Evolutionary conservation across 2,888 invertebrate species (phyloP).

Genomic region (Lithophane leautieri): DNA sequence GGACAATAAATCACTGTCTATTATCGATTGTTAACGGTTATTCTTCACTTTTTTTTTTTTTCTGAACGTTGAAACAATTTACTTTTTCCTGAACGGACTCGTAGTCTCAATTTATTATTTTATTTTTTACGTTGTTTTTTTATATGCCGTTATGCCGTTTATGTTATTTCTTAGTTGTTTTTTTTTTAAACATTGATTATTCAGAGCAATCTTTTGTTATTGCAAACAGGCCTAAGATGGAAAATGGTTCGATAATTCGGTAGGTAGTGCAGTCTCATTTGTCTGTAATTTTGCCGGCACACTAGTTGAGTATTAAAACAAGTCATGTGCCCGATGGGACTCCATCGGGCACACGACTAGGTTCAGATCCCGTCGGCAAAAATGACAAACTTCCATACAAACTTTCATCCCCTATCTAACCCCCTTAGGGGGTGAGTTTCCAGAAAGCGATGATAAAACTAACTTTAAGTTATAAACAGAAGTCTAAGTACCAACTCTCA

Average conservation of each 20-base stretch:
- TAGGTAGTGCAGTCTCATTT: too few relatives aligned
- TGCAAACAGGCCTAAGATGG: neutral
- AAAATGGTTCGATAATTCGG: too few relatives aligned
- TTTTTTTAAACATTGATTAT: neutral
- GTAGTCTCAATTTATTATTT: slow-evolving; percentile 5
- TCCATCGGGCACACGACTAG: too few relatives aligned
- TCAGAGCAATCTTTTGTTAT: neutral
- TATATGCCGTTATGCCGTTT: too few relatives aligned
- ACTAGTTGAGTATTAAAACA: too few relatives aligned
- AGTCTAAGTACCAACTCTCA: neutral
- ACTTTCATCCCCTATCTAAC: neutral
- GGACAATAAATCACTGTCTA: slow-evolving; percentile 36
- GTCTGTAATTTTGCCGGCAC: neutral
- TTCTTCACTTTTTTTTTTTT: slow-evolving; percentile 17
- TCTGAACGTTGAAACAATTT: slow-evolving; percentile 14
- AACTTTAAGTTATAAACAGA: neutral
- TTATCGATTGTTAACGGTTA: slow-evolving; percentile 22
- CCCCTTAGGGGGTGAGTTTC: neutral
- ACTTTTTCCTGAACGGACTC: slow-evolving; percentile 26
- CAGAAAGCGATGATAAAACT: neutral
- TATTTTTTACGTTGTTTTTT: neutral
- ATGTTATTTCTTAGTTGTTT: neutral
- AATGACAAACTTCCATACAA: neutral
- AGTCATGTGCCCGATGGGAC: too few relatives aligned
- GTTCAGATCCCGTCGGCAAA: neutral